These are phyloP conservation scores for Hypsibius dujardini DNA, from an alignment of 1,140 invertebrate species.

Conservation along the genomic window DNA sequence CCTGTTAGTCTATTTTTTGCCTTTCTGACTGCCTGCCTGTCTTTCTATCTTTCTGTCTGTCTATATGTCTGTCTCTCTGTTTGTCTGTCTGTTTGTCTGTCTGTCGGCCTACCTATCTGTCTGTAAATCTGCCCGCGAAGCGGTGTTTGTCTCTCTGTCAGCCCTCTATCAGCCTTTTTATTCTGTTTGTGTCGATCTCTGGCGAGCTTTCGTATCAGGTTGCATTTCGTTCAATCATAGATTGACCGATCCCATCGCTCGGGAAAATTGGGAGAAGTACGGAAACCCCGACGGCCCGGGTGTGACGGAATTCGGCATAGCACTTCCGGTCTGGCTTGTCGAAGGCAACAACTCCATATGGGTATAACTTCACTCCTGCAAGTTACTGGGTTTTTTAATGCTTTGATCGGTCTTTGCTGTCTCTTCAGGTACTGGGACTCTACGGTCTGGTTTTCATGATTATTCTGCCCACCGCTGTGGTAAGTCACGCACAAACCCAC, in stretches of 20 bases:
- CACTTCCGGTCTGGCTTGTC: slow-evolving; percentile 98
- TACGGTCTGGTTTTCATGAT: slow-evolving; percentile 97
- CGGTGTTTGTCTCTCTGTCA: no score
- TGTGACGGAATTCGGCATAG: slow-evolving; percentile 92
- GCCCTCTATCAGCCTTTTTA: no score
- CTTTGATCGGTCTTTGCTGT: slow-evolving; percentile 20
- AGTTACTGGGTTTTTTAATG: slow-evolving; percentile 20
- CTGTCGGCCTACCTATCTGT: no score
- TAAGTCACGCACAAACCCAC: slow-evolving; percentile 27
- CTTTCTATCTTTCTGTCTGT: no score
- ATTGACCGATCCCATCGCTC: slow-evolving; percentile 78
- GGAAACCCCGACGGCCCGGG: slow-evolving; percentile 98
- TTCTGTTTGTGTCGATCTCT: background rate
- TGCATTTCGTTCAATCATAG: slow-evolving; percentile 19
- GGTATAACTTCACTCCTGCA: slow-evolving; percentile 37
- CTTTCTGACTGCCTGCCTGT: background rate
- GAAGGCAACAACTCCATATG: slow-evolving; percentile 96
- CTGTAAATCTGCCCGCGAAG: no score
- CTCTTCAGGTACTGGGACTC: slow-evolving; percentile 53
- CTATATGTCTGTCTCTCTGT: no score
- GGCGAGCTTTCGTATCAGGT: background rate
- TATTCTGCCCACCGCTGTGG: slow-evolving; percentile 69
- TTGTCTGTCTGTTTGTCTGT: no score
- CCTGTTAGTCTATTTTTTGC: slow-evolving; percentile 9
- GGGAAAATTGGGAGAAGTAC: slow-evolving; percentile 95